Percentiles rank a stretch among this genome's conserved stretches.
phyloP scores from a whole-genome alignment of 2,113 vertebrate genomes.

The Sterna hirundo region DNA sequence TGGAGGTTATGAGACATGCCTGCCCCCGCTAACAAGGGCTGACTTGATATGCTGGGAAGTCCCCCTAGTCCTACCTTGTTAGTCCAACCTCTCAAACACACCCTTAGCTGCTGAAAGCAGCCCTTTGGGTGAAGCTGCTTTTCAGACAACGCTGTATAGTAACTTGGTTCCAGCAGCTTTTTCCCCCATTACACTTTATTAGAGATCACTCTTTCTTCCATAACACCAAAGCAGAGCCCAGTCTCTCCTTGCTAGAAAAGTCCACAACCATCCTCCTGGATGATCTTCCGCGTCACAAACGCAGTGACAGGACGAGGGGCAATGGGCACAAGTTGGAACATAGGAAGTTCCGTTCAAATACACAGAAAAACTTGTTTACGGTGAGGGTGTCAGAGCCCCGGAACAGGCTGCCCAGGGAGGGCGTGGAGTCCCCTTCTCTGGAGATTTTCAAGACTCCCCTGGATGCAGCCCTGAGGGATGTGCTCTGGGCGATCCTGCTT shows the following conservation, averaged over 20 bases:
- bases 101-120: not conserved
- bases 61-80: not conserved
- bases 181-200: not conserved
- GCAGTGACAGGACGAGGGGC: too few relatives aligned
- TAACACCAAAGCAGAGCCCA: not conserved
- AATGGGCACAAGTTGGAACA: too few relatives aligned
- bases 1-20: constrained; percentile 1
- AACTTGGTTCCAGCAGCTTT: not conserved
- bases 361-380: too few relatives aligned
- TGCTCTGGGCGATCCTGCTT: too few relatives aligned
- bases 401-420: too few relatives aligned
- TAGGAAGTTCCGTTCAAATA: too few relatives aligned
- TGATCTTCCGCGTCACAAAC: not conserved
- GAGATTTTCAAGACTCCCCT: too few relatives aligned
- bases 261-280: not conserved
- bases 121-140: not conserved
- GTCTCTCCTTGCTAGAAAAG: not conserved
- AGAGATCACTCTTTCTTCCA: fast-evolving
- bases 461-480: too few relatives aligned
- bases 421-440: too few relatives aligned
- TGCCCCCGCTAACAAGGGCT: not conserved
- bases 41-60: not conserved
- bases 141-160: not conserved
- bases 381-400: too few relatives aligned
- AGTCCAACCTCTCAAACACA: not conserved